These are phyloP conservation scores for Xiphophorus couchianus DNA, from an alignment of 2,113 vertebrate species.

Conservation along the genomic window DNA sequence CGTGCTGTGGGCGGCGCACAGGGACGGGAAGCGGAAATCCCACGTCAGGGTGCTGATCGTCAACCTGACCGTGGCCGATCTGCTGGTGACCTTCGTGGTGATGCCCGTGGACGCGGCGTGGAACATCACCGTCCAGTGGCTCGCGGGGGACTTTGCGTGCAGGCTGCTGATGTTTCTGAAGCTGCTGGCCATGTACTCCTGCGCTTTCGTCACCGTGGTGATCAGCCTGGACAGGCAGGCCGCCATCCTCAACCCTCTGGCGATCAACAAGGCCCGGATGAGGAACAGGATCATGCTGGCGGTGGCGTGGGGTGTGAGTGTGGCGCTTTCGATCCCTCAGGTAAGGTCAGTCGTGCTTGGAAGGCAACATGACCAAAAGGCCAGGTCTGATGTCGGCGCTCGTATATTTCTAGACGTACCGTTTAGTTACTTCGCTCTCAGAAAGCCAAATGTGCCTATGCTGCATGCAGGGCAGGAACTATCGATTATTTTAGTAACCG, in stretches of 20 bases:
- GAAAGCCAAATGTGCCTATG: neutral
- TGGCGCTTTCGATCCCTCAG: slow-evolving; percentile 84
- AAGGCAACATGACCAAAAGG: neutral
- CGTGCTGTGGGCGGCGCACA: slow-evolving; percentile 61
- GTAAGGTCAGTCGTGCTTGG: slow-evolving; percentile 59
- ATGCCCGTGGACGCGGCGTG: slow-evolving; percentile 85
- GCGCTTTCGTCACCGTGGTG: slow-evolving; percentile 85
- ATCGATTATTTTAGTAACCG: too few relatives aligned
- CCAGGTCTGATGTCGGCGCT: neutral
- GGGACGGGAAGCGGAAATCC: slow-evolving; percentile 72
- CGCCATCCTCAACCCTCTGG: slow-evolving; percentile 82
- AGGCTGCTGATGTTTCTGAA: slow-evolving; percentile 86
- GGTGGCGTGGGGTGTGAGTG: slow-evolving; percentile 79
- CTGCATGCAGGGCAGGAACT: too few relatives aligned
- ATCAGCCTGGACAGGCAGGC: slow-evolving; percentile 86
- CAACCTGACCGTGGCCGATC: slow-evolving; percentile 81
- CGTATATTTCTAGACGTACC: neutral
- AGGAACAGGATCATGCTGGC: slow-evolving; percentile 83
- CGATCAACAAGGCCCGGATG: slow-evolving; percentile 76
- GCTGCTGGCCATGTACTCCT: slow-evolving; percentile 87
- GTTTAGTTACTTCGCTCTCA: neutral
- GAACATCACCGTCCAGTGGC: slow-evolving; percentile 89
- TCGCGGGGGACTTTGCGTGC: slow-evolving; percentile 81
- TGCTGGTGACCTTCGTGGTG: slow-evolving; percentile 83
- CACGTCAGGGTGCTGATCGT: slow-evolving; percentile 82